Conservation (phyloP, 2,797 vertebrate species). For the Argya squamiceps region DNA sequence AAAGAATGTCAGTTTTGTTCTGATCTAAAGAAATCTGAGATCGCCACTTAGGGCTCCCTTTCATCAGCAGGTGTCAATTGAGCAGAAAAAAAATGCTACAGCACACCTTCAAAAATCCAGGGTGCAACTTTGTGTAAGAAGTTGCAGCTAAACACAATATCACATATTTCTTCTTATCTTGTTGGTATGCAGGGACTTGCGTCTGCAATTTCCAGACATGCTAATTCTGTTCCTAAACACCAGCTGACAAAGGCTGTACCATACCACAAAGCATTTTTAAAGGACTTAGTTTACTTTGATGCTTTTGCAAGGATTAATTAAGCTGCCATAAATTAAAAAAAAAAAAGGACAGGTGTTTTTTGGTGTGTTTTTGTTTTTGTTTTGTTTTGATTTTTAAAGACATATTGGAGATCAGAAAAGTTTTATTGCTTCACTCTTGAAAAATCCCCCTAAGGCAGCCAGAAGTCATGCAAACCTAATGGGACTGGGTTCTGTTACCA, state of each 20-base stretch:
- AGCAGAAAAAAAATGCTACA: background rate
- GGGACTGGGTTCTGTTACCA: accelerated
- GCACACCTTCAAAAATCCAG: background rate
- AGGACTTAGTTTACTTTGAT: background rate
- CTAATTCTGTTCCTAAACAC: background rate
- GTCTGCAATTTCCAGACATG: background rate
- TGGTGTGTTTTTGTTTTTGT: too few relatives aligned
- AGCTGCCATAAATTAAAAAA: accelerated
- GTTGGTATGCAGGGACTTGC: background rate
- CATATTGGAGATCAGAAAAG: background rate
- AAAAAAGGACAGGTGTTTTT: background rate
- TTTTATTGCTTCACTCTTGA: background rate
- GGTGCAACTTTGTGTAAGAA: background rate
- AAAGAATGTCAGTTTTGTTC: background rate
- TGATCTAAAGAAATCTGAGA: conserved; percentile 14
- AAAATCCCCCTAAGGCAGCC: background rate
- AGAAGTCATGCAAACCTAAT: background rate
- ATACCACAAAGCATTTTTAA: background rate
- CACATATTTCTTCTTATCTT: background rate
- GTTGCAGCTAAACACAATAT: background rate
- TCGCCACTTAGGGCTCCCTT: background rate
- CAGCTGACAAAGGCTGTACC: background rate
- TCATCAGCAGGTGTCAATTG: background rate
- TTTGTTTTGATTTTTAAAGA: background rate
- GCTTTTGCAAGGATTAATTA: background rate